Evolutionary conservation across 2,888 invertebrate species (phyloP), one percentile per base, ranked within the genome.

Genomic region (Parnassius mnemosyne): DNA sequence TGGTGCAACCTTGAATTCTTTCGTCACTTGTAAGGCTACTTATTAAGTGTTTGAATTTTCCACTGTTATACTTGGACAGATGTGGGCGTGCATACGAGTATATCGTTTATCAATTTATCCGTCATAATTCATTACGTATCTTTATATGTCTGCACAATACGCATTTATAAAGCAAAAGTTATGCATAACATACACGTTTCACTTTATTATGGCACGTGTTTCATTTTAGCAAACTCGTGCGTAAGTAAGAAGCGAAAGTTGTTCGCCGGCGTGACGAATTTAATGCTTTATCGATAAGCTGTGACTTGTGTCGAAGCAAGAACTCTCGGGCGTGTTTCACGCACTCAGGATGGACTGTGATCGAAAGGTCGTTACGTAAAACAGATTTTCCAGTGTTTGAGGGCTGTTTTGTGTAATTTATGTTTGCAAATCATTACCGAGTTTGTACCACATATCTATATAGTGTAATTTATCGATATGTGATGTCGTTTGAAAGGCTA

Each of bases 21-120:
- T 78, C 76, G 74, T 79, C 74, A 82, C 85, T 70, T 80, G 87
- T 86, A 87, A 76, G 87, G 88, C 73, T 81, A 79, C 83, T 89
- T 87, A 88, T 89, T 88, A 87, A 84, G 81, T 85, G 79, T 81
- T 83, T 82, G 78, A 87, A 76, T 88, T 89, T 89, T 89, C 50
- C 60, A 20, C 53, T 43, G 11, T 47, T 16, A 16, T 46, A 42
- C 13, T 42, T 50, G 49, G 80, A 73, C 70, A 66, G 53, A 88
- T 88, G 89, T 89, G 81, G 87, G 88, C 75, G 85, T 63, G 63
- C 20, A 61, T n/a, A 61, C 57, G n/a, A 47, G 42, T 55, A 34
- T 42, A 60, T 49, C 3, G 49, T 13, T 41, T 16, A 47, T 43
- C 5, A 7, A 34, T 34, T 5, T 34, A 34, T 5, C 25, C 25